These are phyloP conservation scores for Eupeodes luniger DNA, from an alignment of 2,888 invertebrate species.

Conservation along the genomic window DNA sequence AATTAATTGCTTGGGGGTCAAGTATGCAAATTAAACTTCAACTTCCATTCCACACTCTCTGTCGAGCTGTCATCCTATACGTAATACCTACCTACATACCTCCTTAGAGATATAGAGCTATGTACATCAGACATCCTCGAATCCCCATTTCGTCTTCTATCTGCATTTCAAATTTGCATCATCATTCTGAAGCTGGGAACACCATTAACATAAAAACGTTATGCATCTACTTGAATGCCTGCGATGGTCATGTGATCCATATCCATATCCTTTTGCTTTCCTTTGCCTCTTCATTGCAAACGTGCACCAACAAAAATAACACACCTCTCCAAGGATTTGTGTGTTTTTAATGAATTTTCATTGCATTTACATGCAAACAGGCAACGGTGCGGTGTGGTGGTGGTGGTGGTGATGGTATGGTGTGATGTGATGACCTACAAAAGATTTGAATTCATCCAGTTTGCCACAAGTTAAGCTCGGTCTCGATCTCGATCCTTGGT, in stretches of 20 bases:
- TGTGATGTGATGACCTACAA: constrained; percentile 58
- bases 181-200: constrained; percentile 25
- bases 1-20: constrained; percentile 76
- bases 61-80: not conserved
- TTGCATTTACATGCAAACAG: constrained; percentile 53
- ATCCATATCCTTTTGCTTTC: constrained; percentile 13
- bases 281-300: not conserved
- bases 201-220: constrained; percentile 45
- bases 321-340: constrained; percentile 57
- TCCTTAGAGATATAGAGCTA: not conserved
- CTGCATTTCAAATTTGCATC: constrained; percentile 44
- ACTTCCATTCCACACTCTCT: constrained; percentile 52
- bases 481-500: constrained; percentile 55
- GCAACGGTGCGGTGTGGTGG: not conserved
- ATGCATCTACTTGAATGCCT: constrained; percentile 42
- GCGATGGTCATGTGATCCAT: constrained; percentile 35
- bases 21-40: constrained; percentile 77
- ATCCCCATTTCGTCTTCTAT: constrained; percentile 8
- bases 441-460: constrained; percentile 51
- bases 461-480: constrained; percentile 62
- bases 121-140: constrained; percentile 24
- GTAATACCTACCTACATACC: too few relatives aligned
- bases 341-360: constrained; percentile 70
- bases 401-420: not conserved
- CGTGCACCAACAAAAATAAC: not conserved